phyloP scores from a whole-genome alignment of 1,140 invertebrate species.

The Magallana angulata region DNA sequence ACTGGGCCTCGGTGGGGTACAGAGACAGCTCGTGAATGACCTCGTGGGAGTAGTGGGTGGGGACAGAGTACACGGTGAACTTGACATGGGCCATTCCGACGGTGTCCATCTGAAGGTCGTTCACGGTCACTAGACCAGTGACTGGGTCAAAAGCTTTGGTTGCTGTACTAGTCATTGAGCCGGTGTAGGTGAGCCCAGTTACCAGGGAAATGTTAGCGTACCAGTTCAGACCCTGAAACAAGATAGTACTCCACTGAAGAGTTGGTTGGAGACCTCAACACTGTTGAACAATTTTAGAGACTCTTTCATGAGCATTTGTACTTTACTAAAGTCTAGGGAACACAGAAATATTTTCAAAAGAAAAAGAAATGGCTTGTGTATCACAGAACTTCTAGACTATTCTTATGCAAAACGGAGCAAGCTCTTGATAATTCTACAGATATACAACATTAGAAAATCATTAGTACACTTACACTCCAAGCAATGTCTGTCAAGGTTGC shows the following conservation, averaged over 20 bases:
- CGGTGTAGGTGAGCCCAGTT: slow-evolving; percentile 51
- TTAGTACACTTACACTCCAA: slow-evolving; percentile 63
- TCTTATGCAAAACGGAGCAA: too few relatives aligned
- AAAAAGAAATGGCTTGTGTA: too few relatives aligned
- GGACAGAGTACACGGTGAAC: slow-evolving; percentile 58
- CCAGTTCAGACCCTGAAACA: slow-evolving; percentile 60
- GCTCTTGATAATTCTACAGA: too few relatives aligned
- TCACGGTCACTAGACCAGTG: slow-evolving; percentile 57
- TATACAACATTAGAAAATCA: too few relatives aligned
- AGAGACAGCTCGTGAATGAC: slow-evolving; percentile 50
- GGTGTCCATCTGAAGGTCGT: slow-evolving; percentile 54
- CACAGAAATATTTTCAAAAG: too few relatives aligned
- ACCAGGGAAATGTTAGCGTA: slow-evolving; percentile 39
- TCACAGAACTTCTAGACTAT: too few relatives aligned
- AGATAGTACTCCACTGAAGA: neutral
- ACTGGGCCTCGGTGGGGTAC: slow-evolving; percentile 10
- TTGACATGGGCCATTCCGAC: slow-evolving; percentile 58
- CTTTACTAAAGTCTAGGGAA: too few relatives aligned
- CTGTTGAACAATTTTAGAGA: too few relatives aligned
- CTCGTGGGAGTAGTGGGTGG: slow-evolving; percentile 57
- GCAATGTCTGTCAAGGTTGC: slow-evolving; percentile 54
- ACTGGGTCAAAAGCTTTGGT: slow-evolving; percentile 52
- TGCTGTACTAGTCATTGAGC: slow-evolving; percentile 52
- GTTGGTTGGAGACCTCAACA: too few relatives aligned
- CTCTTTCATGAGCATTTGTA: too few relatives aligned